phyloP scores from a whole-genome alignment of 2,888 invertebrate genomes.

The Cactoblastis cactorum region DNA sequence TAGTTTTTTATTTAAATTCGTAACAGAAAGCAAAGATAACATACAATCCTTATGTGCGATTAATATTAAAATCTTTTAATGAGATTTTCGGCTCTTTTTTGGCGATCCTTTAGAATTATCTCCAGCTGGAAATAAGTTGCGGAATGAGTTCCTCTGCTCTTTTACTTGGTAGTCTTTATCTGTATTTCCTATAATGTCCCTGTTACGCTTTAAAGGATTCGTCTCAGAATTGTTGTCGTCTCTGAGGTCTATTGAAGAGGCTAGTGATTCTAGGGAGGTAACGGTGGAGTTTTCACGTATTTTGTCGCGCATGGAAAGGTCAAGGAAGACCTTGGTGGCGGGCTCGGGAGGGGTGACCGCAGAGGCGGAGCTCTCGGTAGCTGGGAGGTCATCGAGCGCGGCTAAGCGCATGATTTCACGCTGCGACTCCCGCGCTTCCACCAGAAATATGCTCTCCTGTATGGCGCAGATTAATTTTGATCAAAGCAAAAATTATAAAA shows the following conservation, averaged over 20 bases:
- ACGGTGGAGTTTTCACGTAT: conserved; percentile 63
- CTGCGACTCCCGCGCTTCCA: conserved; percentile 88
- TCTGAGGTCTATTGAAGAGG: conserved; percentile 51
- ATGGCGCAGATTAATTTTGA: conserved; percentile 15
- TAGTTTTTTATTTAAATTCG: neutral
- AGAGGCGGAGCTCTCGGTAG: conserved; percentile 27
- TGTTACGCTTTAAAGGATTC: conserved; percentile 46
- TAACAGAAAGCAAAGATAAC: neutral
- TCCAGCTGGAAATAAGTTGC: conserved; percentile 46
- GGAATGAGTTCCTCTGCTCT: conserved; percentile 48
- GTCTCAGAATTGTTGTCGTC: conserved; percentile 36
- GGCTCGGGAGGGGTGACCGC: conserved; percentile 20
- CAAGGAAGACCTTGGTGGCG: conserved; percentile 38
- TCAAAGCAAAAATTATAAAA: neutral
- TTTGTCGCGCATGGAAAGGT: conserved; percentile 44
- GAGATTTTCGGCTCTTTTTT: conserved; percentile 45
- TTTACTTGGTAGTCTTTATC: conserved; percentile 62
- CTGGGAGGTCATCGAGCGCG: conserved; percentile 39
- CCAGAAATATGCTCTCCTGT: conserved; percentile 89
- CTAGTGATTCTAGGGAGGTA: conserved; percentile 78
- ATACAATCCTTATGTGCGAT: neutral
- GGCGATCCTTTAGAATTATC: conserved; percentile 39
- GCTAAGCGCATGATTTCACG: conserved; percentile 76
- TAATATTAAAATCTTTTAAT: neutral
- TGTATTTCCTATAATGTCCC: conserved; percentile 39